A percentile compares a stretch with the other conserved stretches of the same genome.
Evolutionary conservation across 1,140 invertebrate genomes (phyloP).

Genomic region (Rhyzopertha dominica): DNA sequence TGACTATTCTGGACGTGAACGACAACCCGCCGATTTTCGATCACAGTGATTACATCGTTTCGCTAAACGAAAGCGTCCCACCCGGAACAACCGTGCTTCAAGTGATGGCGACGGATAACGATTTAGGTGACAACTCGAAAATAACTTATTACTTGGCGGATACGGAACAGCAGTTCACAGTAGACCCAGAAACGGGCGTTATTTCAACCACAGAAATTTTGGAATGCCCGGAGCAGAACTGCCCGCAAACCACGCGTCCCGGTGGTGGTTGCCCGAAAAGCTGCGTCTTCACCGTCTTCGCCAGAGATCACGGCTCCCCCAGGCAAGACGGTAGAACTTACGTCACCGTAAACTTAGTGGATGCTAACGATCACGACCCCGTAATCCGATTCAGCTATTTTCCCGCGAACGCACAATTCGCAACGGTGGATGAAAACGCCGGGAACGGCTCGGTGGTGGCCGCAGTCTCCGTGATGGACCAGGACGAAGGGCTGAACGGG

Average conservation of each 20-base stretch:
- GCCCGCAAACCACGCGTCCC: constrained; percentile 47
- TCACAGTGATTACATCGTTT: constrained; percentile 87
- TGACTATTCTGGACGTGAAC: constrained; percentile 87
- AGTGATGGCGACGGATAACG: constrained; percentile 88
- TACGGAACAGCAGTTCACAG: constrained; percentile 77
- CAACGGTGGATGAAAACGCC: constrained; percentile 91
- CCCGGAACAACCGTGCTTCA: constrained; percentile 81
- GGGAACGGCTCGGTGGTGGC: constrained; percentile 85
- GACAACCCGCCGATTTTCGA: constrained; percentile 93
- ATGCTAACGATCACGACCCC: constrained; percentile 94
- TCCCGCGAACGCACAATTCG: constrained; percentile 72
- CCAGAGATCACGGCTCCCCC: constrained; percentile 85
- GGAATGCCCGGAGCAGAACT: constrained; percentile 71
- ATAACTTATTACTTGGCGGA: constrained; percentile 86
- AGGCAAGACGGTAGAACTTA: constrained; percentile 89
- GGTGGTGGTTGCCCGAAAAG: constrained; percentile 71
- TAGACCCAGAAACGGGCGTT: constrained; percentile 82
- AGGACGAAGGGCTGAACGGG: constrained; percentile 85
- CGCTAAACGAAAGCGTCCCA: constrained; percentile 84
- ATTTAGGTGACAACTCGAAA: constrained; percentile 87
- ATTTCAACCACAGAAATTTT: constrained; percentile 76
- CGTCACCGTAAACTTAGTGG: constrained; percentile 88
- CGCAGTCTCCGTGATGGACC: constrained; percentile 86
- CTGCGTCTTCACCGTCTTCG: constrained; percentile 92
- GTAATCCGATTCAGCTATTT: constrained; percentile 87